phyloP scores from a whole-genome alignment of 2,113 vertebrate genomes.

The Pseudorasbora parva region DNA sequence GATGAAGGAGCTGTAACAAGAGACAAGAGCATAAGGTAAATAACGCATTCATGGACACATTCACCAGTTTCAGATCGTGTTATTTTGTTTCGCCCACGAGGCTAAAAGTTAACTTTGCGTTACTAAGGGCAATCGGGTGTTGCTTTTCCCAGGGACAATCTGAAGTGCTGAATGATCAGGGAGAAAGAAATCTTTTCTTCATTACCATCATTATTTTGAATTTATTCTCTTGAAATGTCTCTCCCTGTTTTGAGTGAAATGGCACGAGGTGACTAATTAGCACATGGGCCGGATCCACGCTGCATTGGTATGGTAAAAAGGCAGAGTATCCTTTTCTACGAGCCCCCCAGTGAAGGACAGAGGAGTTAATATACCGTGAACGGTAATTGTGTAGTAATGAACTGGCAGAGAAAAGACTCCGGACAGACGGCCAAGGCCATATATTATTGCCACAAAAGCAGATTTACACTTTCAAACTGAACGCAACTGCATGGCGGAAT shows the following conservation, averaged over 20 bases:
- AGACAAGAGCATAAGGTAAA: conserved; percentile 9
- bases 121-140: conserved; percentile 33
- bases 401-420: conserved; percentile 98
- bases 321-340: conserved; percentile 85
- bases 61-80: background rate
- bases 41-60: background rate
- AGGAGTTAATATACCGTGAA: conserved; percentile 99
- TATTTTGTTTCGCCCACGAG: background rate
- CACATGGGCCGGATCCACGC: conserved; percentile 87
- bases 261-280: conserved; percentile 96
- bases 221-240: conserved; percentile 55
- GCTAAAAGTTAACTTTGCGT: conserved; percentile 40
- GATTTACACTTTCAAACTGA: conserved; percentile 99
- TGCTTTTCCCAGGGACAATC: conserved; percentile 32
- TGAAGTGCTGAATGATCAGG: conserved; percentile 6
- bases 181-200: conserved; percentile 38
- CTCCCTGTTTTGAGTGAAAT: conserved; percentile 77
- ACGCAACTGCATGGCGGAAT: conserved; percentile 96
- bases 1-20: conserved; percentile 80
- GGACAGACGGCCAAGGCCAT: conserved; percentile 97
- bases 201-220: conserved; percentile 26
- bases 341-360: conserved; percentile 84
- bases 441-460: conserved; percentile 96
- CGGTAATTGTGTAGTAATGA: conserved; percentile 99
- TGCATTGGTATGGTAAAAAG: conserved; percentile 93